Evolutionary conservation across 2,888 invertebrate species (phyloP).

Genomic region (Hirtodrosophila duncani): DNA sequence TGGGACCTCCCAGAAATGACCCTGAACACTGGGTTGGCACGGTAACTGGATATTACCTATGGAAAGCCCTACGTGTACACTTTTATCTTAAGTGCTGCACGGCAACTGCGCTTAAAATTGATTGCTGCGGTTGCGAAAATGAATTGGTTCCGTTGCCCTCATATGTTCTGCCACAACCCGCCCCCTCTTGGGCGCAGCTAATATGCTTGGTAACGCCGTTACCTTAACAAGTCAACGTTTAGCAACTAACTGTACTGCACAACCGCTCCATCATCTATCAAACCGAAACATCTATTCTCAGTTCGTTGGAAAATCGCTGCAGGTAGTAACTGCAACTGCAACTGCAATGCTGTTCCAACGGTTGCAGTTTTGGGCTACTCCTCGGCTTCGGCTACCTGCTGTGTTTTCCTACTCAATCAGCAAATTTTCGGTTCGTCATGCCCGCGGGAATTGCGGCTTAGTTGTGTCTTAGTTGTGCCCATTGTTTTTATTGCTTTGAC

Average conservation of each 20-base stretch:
- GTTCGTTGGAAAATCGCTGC: constrained; percentile 38
- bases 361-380: not conserved
- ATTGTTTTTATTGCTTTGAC: no score
- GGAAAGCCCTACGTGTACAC: constrained; percentile 1
- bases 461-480: no score
- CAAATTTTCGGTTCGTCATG: no score
- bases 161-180: constrained; percentile 4
- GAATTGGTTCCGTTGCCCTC: constrained; percentile 40
- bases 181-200: constrained; percentile 24
- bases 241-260: not conserved
- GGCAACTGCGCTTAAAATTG: constrained; percentile 49
- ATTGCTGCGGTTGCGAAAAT: constrained; percentile 55
- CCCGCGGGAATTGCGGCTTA: no score
- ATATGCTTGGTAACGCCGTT: constrained; percentile 25
- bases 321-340: constrained; percentile 22
- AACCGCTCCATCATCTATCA: constrained; percentile 50
- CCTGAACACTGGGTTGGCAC: no score
- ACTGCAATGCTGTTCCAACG: constrained; percentile 5
- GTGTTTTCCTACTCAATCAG: constrained; percentile 49
- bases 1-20: constrained; percentile 58
- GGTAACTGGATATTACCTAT: constrained; percentile 25
- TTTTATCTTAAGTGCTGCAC: constrained; percentile 41
- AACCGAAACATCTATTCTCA: constrained; percentile 28
- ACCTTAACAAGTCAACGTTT: constrained; percentile 29
- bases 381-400: constrained; percentile 12